Evolutionary conservation across 2,888 invertebrate species (phyloP).

Genomic region (Latrodectus elegans): DNA sequence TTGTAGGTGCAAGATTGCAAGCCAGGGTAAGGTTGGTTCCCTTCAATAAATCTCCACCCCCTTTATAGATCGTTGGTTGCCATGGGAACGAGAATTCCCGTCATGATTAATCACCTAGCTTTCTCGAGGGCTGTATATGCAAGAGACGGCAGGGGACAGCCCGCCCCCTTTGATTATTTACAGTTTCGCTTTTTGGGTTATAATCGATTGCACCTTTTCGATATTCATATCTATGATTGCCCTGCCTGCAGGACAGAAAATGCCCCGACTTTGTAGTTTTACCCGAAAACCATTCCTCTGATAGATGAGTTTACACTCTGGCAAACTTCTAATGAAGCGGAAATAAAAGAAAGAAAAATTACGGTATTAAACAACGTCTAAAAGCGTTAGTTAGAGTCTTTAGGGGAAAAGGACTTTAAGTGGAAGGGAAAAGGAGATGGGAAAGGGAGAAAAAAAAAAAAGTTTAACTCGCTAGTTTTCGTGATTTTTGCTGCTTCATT

Average conservation of each 20-base stretch:
- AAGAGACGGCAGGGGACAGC: slow-evolving; percentile 10
- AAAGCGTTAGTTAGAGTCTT: neutral
- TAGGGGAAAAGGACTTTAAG: neutral
- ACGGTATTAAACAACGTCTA: neutral
- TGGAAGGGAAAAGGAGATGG: neutral
- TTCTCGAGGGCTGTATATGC: slow-evolving; percentile 30
- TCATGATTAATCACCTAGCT: slow-evolving; percentile 59
- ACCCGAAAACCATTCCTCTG: neutral
- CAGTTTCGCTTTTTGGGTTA: slow-evolving; percentile 58
- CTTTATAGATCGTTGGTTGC: slow-evolving; percentile 55
- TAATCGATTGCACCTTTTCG: slow-evolving; percentile 54
- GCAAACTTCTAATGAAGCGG: slow-evolving; percentile 4
- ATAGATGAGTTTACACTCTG: neutral
- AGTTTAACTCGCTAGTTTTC: neutral
- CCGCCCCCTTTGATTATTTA: slow-evolving; percentile 48
- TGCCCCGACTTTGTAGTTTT: neutral
- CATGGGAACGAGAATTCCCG: slow-evolving; percentile 50
- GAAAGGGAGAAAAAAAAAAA: slow-evolving; percentile 1
- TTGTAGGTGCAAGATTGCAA: neutral
- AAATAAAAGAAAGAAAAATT: slow-evolving; percentile 3
- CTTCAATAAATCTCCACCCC: slow-evolving; percentile 10
- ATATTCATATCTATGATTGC: slow-evolving; percentile 48
- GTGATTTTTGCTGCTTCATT: neutral
- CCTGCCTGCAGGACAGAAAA: slow-evolving; percentile 3
- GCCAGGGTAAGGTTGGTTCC: slow-evolving; percentile 27